phyloP scores from a whole-genome alignment of 2,888 invertebrate species.

The Muschampia plurimacula region DNA sequence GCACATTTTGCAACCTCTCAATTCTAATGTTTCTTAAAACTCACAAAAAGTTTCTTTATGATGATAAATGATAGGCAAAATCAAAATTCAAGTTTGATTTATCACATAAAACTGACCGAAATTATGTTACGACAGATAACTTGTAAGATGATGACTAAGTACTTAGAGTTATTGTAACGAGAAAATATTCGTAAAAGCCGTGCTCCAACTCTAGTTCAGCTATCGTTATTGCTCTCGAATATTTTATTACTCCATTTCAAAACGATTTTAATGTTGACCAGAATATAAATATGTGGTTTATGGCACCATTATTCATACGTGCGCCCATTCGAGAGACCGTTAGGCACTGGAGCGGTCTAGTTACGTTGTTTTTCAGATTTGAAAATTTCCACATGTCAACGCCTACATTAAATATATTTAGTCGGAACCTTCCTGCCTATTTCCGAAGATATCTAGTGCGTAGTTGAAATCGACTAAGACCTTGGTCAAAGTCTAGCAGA shows the following conservation, averaged over 20 bases:
- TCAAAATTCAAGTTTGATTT: too few species aligned
- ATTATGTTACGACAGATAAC: too few species aligned
- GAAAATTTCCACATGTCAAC: conserved; percentile 12
- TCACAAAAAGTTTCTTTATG: too few species aligned
- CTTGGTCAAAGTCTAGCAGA: background rate
- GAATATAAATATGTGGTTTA: conserved; percentile 11
- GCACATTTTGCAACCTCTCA: too few species aligned
- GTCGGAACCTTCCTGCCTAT: background rate
- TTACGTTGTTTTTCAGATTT: background rate
- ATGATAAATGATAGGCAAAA: too few species aligned
- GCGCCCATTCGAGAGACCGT: background rate
- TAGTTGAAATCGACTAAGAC: background rate
- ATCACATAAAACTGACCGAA: too few species aligned
- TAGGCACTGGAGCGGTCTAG: conserved; percentile 9
- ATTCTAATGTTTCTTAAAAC: too few species aligned
- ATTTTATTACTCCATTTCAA: background rate
- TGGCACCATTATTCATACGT: conserved; percentile 4
- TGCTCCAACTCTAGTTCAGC: background rate
- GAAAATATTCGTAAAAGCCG: background rate
- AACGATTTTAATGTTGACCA: conserved; percentile 2
- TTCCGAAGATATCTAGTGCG: conserved; percentile 7
- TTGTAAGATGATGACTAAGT: too few species aligned
- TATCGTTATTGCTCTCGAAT: background rate
- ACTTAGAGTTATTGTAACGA: too few species aligned
- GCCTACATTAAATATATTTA: conserved; percentile 10